These are phyloP conservation scores for Thelaira solivaga DNA, from an alignment of 2,888 invertebrate species.

Conservation along the genomic window DNA sequence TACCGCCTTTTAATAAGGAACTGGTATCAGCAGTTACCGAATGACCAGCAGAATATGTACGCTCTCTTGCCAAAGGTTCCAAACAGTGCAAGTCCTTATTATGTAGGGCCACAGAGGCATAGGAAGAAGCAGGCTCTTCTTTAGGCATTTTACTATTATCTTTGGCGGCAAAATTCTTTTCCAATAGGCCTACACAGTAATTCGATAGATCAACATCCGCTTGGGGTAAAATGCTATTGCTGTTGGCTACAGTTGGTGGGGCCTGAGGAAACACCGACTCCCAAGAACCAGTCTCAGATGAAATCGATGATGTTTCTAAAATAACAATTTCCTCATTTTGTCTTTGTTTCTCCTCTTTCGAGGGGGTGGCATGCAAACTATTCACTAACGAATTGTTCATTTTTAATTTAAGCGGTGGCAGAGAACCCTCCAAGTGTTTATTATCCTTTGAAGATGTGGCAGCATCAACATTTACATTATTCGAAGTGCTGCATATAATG, in stretches of 20 bases:
- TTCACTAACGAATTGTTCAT: slow-evolving; percentile 45
- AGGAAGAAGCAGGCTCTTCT: slow-evolving; percentile 41
- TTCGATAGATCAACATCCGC: slow-evolving; percentile 73
- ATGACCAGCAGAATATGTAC: slow-evolving; percentile 65
- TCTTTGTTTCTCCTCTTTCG: slow-evolving; percentile 81
- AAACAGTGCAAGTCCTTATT: slow-evolving; percentile 53
- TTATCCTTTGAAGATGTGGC: slow-evolving; percentile 66
- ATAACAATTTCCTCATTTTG: slow-evolving; percentile 82
- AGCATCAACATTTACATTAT: slow-evolving; percentile 27
- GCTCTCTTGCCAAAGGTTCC: slow-evolving; percentile 59
- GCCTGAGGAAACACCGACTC: slow-evolving; percentile 80
- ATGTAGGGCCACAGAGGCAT: slow-evolving; percentile 15
- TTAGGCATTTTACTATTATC: slow-evolving; percentile 33
- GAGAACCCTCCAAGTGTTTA: slow-evolving; percentile 67
- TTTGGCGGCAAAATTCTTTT: slow-evolving; percentile 57
- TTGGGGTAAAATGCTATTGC: slow-evolving; percentile 24
- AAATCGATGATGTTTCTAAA: slow-evolving; percentile 81
- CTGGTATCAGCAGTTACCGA: slow-evolving; percentile 64
- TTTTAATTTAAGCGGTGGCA: slow-evolving; percentile 58
- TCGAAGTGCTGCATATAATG: slow-evolving; percentile 35
- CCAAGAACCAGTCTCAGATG: slow-evolving; percentile 83
- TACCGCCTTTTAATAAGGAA: slow-evolving; percentile 66
- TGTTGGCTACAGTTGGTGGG: background rate
- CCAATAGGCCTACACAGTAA: slow-evolving; percentile 77
- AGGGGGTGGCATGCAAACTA: slow-evolving; percentile 66